Conservation (phyloP, 2,113 vertebrate genomes). For the Beaufortia kweichowensis region DNA sequence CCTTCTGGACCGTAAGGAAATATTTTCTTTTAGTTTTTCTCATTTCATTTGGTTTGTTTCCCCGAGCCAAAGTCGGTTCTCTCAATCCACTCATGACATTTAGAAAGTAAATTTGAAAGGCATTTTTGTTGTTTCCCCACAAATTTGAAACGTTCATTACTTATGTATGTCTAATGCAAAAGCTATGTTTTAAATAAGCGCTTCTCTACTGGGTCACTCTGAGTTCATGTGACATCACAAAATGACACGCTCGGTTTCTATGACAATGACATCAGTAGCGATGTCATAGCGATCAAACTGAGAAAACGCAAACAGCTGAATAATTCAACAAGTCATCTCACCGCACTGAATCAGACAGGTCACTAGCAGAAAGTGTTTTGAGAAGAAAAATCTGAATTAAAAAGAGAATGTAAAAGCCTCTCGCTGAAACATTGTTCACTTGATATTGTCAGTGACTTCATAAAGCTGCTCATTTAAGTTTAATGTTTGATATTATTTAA, state of each 20-base stretch:
- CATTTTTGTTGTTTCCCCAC: not conserved
- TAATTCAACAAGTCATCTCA: conserved; percentile 29
- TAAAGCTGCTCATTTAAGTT: conserved; percentile 34
- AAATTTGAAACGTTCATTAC: conserved; percentile 1
- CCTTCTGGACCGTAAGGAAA: conserved; percentile 1
- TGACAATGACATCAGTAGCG: conserved; percentile 10
- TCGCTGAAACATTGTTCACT: conserved; percentile 1
- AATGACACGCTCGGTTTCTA: conserved; percentile 9
- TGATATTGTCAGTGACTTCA: conserved; percentile 17
- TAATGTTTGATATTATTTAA: conserved; percentile 13
- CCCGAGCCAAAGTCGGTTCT: not conserved
- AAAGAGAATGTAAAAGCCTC: conserved; percentile 3
- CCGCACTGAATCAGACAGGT: conserved; percentile 8
- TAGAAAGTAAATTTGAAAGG: not conserved
- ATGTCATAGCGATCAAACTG: conserved; percentile 8
- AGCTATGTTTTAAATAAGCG: not conserved
- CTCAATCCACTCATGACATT: not conserved
- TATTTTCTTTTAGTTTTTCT: not conserved
- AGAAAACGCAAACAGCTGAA: conserved; percentile 24
- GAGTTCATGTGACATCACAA: conserved; percentile 10
- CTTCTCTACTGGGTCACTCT: not conserved
- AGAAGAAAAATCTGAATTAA: not conserved
- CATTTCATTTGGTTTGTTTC: not conserved
- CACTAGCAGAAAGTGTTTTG: conserved; percentile 10
- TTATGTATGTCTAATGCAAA: not conserved